A percentile compares a stretch with the other conserved stretches of the same genome.
These are phyloP conservation scores for Odobenus rosmarus DNA, from an alignment of 2,113 vertebrate genomes.

Conservation along the genomic window DNA sequence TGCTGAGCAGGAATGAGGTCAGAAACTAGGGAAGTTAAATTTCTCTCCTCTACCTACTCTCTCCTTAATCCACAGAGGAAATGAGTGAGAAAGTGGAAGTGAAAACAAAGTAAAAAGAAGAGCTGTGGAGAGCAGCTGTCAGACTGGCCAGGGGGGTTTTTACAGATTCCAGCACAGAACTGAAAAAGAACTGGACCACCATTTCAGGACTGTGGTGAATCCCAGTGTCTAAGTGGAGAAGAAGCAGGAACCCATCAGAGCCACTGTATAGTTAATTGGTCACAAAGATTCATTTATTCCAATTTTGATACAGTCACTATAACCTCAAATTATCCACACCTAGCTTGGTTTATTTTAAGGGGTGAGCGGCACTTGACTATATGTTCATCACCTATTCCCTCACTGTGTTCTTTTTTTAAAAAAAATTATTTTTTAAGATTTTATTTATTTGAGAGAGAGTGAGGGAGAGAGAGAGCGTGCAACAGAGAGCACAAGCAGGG, in stretches of 20 bases:
- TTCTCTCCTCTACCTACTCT: neutral
- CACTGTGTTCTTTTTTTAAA: neutral
- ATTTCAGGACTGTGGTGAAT: neutral
- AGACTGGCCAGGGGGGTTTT: neutral
- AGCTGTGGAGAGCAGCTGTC: neutral
- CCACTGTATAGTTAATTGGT: neutral
- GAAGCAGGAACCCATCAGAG: neutral
- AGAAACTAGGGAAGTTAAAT: neutral
- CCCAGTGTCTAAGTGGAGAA: neutral
- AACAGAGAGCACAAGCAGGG: too few species aligned
- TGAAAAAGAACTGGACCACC: neutral
- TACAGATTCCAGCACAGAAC: neutral
- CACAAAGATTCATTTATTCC: neutral
- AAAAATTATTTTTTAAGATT: neutral
- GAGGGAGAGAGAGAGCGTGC: neutral
- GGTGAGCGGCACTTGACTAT: neutral
- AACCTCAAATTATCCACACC: neutral
- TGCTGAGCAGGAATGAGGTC: neutral
- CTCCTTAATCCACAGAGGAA: neutral
- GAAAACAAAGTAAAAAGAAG: conserved; percentile 31
- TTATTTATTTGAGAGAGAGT: neutral
- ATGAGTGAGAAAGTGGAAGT: neutral
- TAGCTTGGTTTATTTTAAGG: neutral
- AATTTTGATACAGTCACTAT: neutral
- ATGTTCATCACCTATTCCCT: neutral